These are phyloP conservation scores for Drosophila fulvimacula DNA, from an alignment of 2,888 invertebrate genomes.

Conservation along the genomic window DNA sequence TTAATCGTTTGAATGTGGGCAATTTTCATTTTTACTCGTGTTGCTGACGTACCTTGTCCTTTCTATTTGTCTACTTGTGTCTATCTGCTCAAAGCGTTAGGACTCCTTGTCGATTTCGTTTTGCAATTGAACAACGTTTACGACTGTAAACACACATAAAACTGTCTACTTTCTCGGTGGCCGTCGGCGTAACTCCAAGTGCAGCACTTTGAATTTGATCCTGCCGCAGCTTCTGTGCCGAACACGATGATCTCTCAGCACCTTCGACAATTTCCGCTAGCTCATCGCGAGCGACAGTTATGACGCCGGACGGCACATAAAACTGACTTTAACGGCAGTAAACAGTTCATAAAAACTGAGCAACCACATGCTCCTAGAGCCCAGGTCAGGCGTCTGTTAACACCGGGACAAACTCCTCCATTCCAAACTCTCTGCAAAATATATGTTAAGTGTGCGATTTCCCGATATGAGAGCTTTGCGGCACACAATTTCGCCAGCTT, in stretches of 20 bases:
- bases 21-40: slow-evolving; percentile 48
- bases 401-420: slow-evolving; percentile 3
- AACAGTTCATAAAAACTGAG: slow-evolving; percentile 73
- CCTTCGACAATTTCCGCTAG: slow-evolving; percentile 73
- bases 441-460: not conserved
- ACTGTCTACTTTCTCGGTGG: slow-evolving; percentile 67
- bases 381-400: slow-evolving; percentile 36
- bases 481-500: no score
- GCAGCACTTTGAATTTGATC: slow-evolving; percentile 71
- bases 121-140: slow-evolving; percentile 81
- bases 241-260: slow-evolving; percentile 60
- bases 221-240: slow-evolving; percentile 55
- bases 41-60: not conserved
- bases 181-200: slow-evolving; percentile 44
- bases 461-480: not conserved
- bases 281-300: slow-evolving; percentile 72
- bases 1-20: slow-evolving; percentile 66
- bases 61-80: slow-evolving; percentile 17
- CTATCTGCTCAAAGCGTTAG: slow-evolving; percentile 8
- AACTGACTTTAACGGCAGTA: slow-evolving; percentile 79
- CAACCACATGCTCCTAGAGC: slow-evolving; percentile 44
- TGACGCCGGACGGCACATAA: slow-evolving; percentile 70
- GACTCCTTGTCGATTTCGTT: slow-evolving; percentile 26
- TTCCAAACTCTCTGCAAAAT: not conserved
- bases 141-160: slow-evolving; percentile 83